Base-by-base conservation (phyloP, 2,888 invertebrate species). In the Pristionchus arcanus region DNA sequence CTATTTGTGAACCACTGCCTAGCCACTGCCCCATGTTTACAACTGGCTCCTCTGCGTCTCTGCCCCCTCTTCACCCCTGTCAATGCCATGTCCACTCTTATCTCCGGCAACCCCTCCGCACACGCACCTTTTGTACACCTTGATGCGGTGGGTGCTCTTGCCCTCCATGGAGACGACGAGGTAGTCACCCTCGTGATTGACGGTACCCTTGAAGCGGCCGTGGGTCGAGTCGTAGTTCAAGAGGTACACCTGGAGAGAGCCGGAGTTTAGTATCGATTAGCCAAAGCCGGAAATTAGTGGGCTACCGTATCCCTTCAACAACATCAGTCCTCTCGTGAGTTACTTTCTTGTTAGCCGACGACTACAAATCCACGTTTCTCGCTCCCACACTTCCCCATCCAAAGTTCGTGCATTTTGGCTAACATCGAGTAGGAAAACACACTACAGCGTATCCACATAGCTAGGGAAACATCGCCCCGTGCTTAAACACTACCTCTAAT, bases 161-260 rank as follows among this genome's bases (percentile, higher is more conserved):
- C 94, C 94, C 25, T 92, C 92, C 86, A 92, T 92, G 90, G 98
- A 97, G 66, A 99, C 97, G 91, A 98, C 96, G 89, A 99, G 96
- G 94, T 96, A 96, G 63, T 97, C 97, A 94, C 97, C 97, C 92
- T 97, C 97, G 88, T 97, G 96, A 89, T 96, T 96, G 90, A 99
- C 97, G 91, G 97, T 97, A 88, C 98, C 98, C 96, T 98, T 97
- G 97, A 97, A 99, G 95, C 97, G 97, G 89, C 99, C 99, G 95
- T 99, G 99, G 91, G 98, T 98, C n/a, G 98, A 98, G 96, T 99
- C 99, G 96, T 97, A 98, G 96, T 98, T 97, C 96, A 99, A 97
- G 96, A 99, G 97, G 96, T 99, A 99, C 71, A 98, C 96, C 96
- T 96, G 94, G 37, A 95, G 89, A n/a, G 90, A 34, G 84, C 55